phyloP scores from a whole-genome alignment of 2,888 invertebrate genomes.

The Fragum whitleyi region DNA sequence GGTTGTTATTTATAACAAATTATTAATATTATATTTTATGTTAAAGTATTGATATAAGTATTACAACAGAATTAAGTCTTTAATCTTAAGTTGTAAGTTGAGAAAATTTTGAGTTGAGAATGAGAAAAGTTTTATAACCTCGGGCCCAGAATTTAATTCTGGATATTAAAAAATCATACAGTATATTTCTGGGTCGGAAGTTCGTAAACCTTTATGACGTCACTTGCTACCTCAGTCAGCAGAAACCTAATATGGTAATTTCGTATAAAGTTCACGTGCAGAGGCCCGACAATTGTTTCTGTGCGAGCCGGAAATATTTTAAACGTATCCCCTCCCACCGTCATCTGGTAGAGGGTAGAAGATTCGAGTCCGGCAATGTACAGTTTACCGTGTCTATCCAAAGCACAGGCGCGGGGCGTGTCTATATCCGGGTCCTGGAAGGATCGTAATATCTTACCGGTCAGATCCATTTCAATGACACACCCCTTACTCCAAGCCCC shows the following conservation, averaged over 20 bases:
- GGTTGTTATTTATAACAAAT: too few relatives aligned
- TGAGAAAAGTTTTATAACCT: too few relatives aligned
- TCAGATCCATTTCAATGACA: slow-evolving; percentile 50
- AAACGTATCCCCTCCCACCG: slow-evolving; percentile 40
- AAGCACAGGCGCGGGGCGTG: slow-evolving; percentile 47
- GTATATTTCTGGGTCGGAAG: slow-evolving; percentile 50
- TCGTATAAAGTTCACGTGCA: slow-evolving; percentile 56
- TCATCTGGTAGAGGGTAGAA: slow-evolving; percentile 56
- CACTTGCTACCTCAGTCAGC: slow-evolving; percentile 57
- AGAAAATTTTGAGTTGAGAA: too few relatives aligned
- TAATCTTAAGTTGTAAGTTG: too few relatives aligned
- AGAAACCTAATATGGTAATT: slow-evolving; percentile 56
- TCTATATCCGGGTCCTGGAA: slow-evolving; percentile 59
- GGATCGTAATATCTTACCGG: slow-evolving; percentile 37
- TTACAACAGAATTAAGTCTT: too few relatives aligned
- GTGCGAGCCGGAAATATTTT: slow-evolving; percentile 53
- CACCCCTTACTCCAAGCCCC: slow-evolving; percentile 65
- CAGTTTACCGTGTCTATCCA: slow-evolving; percentile 57
- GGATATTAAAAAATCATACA: background rate
- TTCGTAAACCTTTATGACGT: slow-evolving; percentile 50
- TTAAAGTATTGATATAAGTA: too few relatives aligned
- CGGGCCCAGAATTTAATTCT: too few relatives aligned
- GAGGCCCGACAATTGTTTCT: slow-evolving; percentile 50
- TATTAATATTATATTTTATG: too few relatives aligned
- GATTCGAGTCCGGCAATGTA: slow-evolving; percentile 60